Evolutionary conservation across 2,888 invertebrate genomes (phyloP), one percentile per base, ranked within the genome.

Genomic region (Ennomos quercinarius): DNA sequence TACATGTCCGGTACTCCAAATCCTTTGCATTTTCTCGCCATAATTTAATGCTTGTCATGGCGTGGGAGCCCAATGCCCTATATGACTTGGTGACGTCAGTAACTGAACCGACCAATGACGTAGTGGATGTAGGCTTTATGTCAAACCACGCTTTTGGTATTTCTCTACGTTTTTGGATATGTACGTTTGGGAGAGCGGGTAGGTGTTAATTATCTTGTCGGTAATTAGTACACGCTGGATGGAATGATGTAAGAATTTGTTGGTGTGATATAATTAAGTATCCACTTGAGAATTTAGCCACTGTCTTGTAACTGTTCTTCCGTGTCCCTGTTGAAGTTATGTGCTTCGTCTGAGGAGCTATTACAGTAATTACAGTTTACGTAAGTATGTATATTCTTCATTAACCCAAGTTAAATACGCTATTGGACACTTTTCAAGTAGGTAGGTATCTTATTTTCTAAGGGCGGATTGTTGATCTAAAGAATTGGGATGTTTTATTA

Each of bases 61-160:
- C 83, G 85, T 84, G 82, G 86, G 59, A 54, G 86, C 75, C 64
- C 58, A 35, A 55, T 67, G 57, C 80, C 74, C 62, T 74, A 77
- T 68, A 83, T 69, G 85, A 79, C 52, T 54, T 57, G 81, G 38
- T 84, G 82, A 81, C 86, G 86, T 84, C 83, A 83, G 72, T 65
- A 61, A 54, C 54, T 45, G 57, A 27, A 43, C 58, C 47, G 57
- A 52, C 50, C 10, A 39, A 66, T 69, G 65, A 69, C 68, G 67
- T 69, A 56, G 57, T 44, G 44, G 54, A 51, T 35, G 59, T 66
- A 61, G 64, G 55, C 56, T 64, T 59, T 52, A 62, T 62, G 66
- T 68, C 66, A 66, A 53, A 59, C 34, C 9, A 38, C 45, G 40
- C 34, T 46, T 51, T 52, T 41, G 38, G 52, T 48, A 13, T 54